phyloP scores from a whole-genome alignment of 2,113 vertebrate genomes.

The Indri indri region DNA sequence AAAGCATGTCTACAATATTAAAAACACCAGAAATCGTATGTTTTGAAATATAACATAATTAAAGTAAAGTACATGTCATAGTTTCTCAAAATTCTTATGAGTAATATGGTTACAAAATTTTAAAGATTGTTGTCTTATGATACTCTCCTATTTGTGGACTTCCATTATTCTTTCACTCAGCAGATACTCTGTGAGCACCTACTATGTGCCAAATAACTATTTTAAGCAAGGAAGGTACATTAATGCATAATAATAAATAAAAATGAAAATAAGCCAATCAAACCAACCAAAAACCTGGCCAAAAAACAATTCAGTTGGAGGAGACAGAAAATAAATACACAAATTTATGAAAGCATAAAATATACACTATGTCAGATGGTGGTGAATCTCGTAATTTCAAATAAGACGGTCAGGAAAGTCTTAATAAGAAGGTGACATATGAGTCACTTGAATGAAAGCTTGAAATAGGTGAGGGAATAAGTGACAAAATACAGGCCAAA shows the following conservation, averaged over 20 bases:
- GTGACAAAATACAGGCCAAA: not conserved
- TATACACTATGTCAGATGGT: not conserved
- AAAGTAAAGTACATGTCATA: not conserved
- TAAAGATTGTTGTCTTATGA: not conserved
- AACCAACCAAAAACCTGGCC: not conserved
- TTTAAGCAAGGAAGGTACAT: not conserved
- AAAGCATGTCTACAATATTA: not conserved
- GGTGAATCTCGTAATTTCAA: not conserved
- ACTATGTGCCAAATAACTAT: not conserved
- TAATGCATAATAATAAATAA: not conserved
- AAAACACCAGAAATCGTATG: not conserved
- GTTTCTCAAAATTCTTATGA: not conserved
- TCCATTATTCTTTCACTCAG: not conserved
- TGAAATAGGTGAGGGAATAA: not conserved
- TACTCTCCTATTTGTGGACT: not conserved
- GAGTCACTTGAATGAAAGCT: not conserved
- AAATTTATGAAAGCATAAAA: not conserved
- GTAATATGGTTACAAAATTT: not conserved
- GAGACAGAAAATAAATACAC: not conserved
- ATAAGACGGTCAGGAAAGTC: not conserved
- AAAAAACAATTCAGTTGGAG: not conserved
- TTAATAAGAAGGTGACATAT: not conserved
- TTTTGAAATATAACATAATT: not conserved
- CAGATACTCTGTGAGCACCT: not conserved
- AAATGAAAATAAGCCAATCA: not conserved